phyloP scores from a whole-genome alignment of 2,113 vertebrate genomes.

The Scopus umbretta region DNA sequence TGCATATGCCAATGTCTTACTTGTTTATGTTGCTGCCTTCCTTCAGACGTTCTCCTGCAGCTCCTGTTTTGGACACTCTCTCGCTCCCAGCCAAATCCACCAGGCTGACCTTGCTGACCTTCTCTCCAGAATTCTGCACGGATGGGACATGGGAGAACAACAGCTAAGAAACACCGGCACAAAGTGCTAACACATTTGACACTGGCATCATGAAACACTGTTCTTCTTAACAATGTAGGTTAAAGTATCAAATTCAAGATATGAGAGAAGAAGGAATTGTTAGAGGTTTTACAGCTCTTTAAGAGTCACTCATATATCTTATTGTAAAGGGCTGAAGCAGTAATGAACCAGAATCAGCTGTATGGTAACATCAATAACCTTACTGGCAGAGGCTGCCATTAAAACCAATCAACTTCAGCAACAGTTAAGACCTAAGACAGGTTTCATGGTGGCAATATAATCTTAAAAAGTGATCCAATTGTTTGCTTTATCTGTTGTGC shows the following conservation, averaged over 20 bases:
- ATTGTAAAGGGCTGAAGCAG: neutral
- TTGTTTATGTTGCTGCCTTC: conserved; percentile 99
- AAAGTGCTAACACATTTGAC: neutral
- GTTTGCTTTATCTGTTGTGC: neutral
- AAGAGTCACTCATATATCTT: neutral
- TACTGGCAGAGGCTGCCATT: neutral
- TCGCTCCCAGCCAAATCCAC: conserved; percentile 97
- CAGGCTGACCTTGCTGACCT: conserved; percentile 96
- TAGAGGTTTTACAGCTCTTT: neutral
- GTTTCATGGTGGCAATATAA: neutral
- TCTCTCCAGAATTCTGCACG: conserved; percentile 91
- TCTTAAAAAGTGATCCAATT: neutral
- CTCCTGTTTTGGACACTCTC: conserved; percentile 94
- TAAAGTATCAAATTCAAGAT: neutral
- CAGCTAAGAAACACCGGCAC: neutral
- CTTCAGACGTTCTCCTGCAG: conserved; percentile 94
- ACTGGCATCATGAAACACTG: neutral
- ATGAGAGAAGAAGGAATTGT: neutral
- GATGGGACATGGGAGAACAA: neutral
- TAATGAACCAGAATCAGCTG: neutral
- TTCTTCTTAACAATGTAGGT: neutral
- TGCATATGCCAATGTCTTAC: conserved; percentile 48
- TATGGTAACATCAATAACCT: neutral
- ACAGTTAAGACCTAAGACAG: neutral
- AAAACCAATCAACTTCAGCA: neutral